phyloP scores from a whole-genome alignment of 2,888 invertebrate genomes.

The Sinohyriopsis cumingii region DNA sequence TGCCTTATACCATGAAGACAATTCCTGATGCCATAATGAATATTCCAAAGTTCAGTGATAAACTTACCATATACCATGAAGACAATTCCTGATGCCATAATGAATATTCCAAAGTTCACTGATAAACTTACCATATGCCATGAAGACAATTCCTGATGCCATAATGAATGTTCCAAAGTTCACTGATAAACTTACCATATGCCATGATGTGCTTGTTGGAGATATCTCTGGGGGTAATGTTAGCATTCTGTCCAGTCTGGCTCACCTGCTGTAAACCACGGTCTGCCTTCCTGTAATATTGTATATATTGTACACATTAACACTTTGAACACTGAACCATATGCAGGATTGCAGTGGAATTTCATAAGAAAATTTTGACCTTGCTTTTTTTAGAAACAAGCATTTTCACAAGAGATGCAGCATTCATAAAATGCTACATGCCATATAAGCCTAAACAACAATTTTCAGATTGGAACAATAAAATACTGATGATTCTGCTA shows the following conservation, averaged over 20 bases:
- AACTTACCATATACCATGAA: constrained; percentile 84
- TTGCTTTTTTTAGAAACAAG: too few species aligned
- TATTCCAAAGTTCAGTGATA: neutral
- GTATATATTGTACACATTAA: constrained; percentile 1
- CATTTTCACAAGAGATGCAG: too few species aligned
- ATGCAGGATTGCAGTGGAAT: too few species aligned
- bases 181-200: constrained; percentile 76
- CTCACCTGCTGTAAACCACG: constrained; percentile 92
- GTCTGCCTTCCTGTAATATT: constrained; percentile 82
- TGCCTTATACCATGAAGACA: too few species aligned
- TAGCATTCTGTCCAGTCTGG: constrained; percentile 70
- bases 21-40: neutral
- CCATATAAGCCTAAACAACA: too few species aligned
- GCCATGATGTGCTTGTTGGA: constrained; percentile 94
- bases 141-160: too few species aligned
- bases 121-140: too few species aligned
- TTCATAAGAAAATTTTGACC: too few species aligned
- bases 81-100: neutral
- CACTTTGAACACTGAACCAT: too few species aligned
- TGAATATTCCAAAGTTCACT: neutral
- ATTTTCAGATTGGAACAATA: too few species aligned
- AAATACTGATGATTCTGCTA: too few species aligned
- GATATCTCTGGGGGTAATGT: constrained; percentile 79
- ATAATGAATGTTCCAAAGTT: neutral
- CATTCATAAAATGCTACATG: too few species aligned